Conservation (phyloP, 1,140 invertebrate species). For the Bilobella aurantiaca region DNA sequence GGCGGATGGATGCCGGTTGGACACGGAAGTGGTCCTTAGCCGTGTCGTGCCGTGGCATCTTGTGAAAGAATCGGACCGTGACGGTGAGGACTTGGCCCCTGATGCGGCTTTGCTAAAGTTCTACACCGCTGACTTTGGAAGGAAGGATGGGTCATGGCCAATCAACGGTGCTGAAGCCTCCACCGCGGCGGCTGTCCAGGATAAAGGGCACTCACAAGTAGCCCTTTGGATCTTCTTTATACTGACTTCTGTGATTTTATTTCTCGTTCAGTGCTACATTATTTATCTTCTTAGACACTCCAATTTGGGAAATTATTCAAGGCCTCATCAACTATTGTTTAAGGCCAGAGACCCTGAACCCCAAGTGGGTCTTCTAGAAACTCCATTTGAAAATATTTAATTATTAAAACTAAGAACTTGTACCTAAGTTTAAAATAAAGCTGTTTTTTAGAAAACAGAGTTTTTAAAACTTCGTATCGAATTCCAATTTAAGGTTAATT, state of each 20-base stretch:
- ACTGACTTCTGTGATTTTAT: not conserved
- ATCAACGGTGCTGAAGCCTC: not conserved
- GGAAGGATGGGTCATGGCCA: too few species aligned
- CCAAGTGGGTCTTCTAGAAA: not conserved
- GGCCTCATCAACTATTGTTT: not conserved
- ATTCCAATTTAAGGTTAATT: too few species aligned
- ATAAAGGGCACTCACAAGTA: not conserved
- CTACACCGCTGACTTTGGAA: too few species aligned
- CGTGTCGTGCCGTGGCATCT: not conserved
- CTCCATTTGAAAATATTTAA: not conserved
- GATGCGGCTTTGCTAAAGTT: not conserved
- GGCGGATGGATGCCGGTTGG: not conserved
- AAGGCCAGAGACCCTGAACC: conserved; percentile 1
- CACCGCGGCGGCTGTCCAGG: not conserved
- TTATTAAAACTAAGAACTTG: too few species aligned
- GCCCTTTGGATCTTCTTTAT: conserved; percentile 1
- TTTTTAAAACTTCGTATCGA: too few species aligned
- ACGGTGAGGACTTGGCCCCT: not conserved
- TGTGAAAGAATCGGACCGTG: not conserved
- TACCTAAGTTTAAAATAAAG: too few species aligned
- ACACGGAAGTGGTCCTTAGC: not conserved
- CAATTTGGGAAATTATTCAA: not conserved
- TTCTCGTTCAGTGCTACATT: not conserved
- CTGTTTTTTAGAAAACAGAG: too few species aligned
- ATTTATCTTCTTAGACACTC: not conserved